Evolutionary conservation across 2,888 invertebrate genomes (phyloP), one percentile per base, ranked within the genome.

Genomic region (Chalcis sispes): DNA sequence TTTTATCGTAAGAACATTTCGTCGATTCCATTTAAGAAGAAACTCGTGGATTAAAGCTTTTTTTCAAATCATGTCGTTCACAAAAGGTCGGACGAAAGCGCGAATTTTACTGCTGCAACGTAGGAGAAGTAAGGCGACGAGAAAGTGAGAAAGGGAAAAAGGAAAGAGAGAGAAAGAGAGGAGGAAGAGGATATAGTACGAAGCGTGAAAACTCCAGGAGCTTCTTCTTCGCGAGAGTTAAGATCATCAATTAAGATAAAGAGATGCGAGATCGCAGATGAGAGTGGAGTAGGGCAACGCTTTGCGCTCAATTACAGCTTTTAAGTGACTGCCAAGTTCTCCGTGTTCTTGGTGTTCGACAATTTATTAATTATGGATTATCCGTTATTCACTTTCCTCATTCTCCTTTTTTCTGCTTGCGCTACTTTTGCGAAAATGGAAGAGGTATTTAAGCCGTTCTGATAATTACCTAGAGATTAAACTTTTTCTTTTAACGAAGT

Each of bases 161-260:
- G 32, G 18, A 3, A 18, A n/a, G 58, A 29, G 58, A 58, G 52
- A 1, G 25, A 54, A 27, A 54, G 25, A 13, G 3, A 2, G 48
- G 20, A 48, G 48, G 18, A 18, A 48, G 48, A 8, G 15, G 42
- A 36, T 46, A 46, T 18, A n/a, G n/a, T n/a, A n/a, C n/a, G 36
- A 36, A 10, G 10, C 36, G 36, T 10, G 36, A 36, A 36, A 62
- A 23, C 32, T 18, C 25, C 36, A 36, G 10, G 36, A 36, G 36
- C 50, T 50, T 1, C 20, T 42, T 4, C 7, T 42, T 18, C 32
- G 20, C n/a, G 46, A 13, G 10, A 20, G 52, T 23, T 18, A 25
- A 59, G 48, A 69, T 69, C 48, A 23, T 58, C 69, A 59, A 69
- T 69, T 69, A 59, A 69, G 69, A 69, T 69, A 69, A 69, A 36